Percentiles rank a stretch among this genome's conserved stretches.
phyloP scores from a whole-genome alignment of 2,113 vertebrate species.

The Pteronura brasiliensis region DNA sequence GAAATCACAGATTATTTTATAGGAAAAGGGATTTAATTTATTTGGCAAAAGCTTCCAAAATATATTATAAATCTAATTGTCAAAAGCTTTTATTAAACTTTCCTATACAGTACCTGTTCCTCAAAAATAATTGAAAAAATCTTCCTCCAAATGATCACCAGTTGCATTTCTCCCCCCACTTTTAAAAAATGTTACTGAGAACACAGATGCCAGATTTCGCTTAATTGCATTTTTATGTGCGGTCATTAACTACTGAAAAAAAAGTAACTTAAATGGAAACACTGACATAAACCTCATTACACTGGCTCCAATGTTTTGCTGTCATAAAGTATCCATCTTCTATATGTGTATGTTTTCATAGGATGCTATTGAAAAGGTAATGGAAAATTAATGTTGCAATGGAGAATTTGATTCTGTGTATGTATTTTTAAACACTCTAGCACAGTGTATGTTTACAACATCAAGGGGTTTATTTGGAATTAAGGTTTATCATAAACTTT shows the following conservation, averaged over 20 bases:
- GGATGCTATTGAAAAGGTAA: slow-evolving; percentile 79
- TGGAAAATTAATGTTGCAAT: slow-evolving; percentile 84
- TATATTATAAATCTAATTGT: slow-evolving; percentile 71
- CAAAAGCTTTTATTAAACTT: slow-evolving; percentile 76
- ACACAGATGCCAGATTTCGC: slow-evolving; percentile 82
- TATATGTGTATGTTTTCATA: slow-evolving; percentile 75
- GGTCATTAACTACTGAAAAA: slow-evolving; percentile 82
- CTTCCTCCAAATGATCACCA: slow-evolving; percentile 75
- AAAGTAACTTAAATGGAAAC: slow-evolving; percentile 83
- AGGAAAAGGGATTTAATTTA: slow-evolving; percentile 33
- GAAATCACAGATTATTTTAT: slow-evolving; percentile 34
- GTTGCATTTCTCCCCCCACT: slow-evolving; percentile 67
- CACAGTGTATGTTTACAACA: slow-evolving; percentile 72
- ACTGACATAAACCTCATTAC: slow-evolving; percentile 84
- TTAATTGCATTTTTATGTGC: slow-evolving; percentile 83
- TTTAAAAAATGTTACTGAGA: slow-evolving; percentile 76
- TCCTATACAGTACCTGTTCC: slow-evolving; percentile 61
- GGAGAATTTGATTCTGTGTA: slow-evolving; percentile 82
- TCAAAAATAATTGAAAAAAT: slow-evolving; percentile 79
- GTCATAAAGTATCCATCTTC: slow-evolving; percentile 83
- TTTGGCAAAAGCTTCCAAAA: slow-evolving; percentile 67
- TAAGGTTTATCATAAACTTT: slow-evolving; percentile 72
- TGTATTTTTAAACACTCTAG: slow-evolving; percentile 69
- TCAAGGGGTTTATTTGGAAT: slow-evolving; percentile 75
- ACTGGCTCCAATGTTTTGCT: slow-evolving; percentile 82